Evolutionary conservation across 2,888 invertebrate species (phyloP), one percentile per base, ranked within the genome.

Genomic region (Anagyrus pseudococci): DNA sequence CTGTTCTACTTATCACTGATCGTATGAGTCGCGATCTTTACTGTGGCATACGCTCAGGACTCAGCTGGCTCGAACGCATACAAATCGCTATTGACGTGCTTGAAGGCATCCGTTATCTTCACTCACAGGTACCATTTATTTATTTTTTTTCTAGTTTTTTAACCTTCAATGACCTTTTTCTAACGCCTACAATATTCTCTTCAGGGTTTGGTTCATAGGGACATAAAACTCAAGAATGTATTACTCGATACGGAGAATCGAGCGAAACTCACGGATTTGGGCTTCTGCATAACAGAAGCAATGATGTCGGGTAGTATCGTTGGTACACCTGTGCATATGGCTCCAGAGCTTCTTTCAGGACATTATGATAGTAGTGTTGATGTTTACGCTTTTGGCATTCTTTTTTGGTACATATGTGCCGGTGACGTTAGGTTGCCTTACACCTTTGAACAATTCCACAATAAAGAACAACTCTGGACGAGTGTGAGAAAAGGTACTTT

Each of bases 271-370:
- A 92, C 94, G 0, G 94, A 95, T 83, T 86, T 95, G 23, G 94
- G 94, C 0, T 95, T 95, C 83, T 94, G 94, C 76, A 92, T 94
- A 67, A 92, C 93, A 1, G 93, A 92, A 77, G 93, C 94, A 1
- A 92, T 94, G 86, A 91, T 95, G 87, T 92, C 92, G 0, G 94
- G 94, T 37, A 93, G 93, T 67, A 88, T 94, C 65, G 94, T 94
- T 23, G 94, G 92, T 48, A 92, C 92, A 3, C 95, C 94, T 0
- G 91, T 93, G 62, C 94, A 95, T 80, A 94, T 95, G 94, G 94
- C 94, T 13, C 95, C 95, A 0, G 94, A 95, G 79, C 83, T 95
- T 54, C 85, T 94, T 64, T 87, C 87, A 15, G 92, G 93, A 0
- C 87, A 87, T 66, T 94, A 94, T 74, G 91, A 93, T 76, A 89